Evolutionary conservation across 2,113 vertebrate species (phyloP).

Genomic region (Orcinus orca): DNA sequence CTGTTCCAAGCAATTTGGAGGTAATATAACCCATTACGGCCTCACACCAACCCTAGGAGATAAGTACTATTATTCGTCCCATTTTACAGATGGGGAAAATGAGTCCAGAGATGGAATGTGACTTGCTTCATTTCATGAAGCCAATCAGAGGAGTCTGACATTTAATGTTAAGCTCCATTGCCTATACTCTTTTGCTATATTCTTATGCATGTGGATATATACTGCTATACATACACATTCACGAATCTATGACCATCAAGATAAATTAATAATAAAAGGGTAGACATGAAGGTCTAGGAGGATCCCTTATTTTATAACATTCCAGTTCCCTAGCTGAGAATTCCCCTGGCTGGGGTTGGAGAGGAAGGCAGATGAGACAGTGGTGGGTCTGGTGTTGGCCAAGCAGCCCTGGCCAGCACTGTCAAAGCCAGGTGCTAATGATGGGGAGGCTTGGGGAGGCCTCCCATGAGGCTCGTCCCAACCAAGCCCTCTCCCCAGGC

Average conservation of each 20-base stretch:
- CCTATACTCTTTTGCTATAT: not conserved
- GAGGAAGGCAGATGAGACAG: not conserved
- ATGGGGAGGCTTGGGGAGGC: not conserved
- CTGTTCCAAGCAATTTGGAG: not conserved
- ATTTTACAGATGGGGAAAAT: not conserved
- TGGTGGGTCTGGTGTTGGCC: not conserved
- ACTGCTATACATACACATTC: accelerated
- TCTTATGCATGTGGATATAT: accelerated
- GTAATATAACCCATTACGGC: not conserved
- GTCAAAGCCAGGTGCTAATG: not conserved
- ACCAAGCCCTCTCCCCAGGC: not conserved
- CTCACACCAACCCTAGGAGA: not conserved
- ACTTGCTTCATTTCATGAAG: not conserved
- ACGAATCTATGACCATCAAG: not conserved
- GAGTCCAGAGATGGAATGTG: not conserved
- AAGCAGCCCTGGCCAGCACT: not conserved
- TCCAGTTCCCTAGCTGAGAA: not conserved
- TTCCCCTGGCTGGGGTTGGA: not conserved
- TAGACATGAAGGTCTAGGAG: not conserved
- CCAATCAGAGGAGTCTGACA: not conserved
- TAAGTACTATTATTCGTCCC: not conserved
- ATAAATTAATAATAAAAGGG: not conserved
- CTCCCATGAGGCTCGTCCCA: not conserved
- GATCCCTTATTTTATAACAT: not conserved
- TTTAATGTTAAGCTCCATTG: not conserved